Evolutionary conservation across 2,113 vertebrate genomes (phyloP), one percentile per base, ranked within the genome.

Genomic region (Neopipo cinnamomea): DNA sequence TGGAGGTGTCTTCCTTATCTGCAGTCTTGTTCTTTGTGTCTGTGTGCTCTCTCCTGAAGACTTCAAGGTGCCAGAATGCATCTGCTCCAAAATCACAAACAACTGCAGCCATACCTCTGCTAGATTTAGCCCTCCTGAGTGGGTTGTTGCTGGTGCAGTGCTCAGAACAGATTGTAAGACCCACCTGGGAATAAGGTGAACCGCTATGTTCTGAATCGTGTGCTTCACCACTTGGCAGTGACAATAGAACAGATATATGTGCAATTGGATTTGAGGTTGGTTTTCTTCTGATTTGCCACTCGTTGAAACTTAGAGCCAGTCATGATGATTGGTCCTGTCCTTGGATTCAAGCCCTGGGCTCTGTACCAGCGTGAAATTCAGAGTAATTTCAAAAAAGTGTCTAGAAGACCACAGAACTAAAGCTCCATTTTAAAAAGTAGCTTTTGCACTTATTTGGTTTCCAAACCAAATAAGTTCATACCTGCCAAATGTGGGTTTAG

Each of bases 301-400:
- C 78, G 33, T 46, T 95, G 93, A 81, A 94, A 91, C 91, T 91
- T 93, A 85, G 72, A 95, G 67, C 88, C 80, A 91, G 96, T 93
- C 76, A 63, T 55, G 66, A 84, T 95, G 94, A 96, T 93, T 92
- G 89, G 92, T 87, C 91, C 66, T 95, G 95, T 95, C 89, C 94
- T 95, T 96, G 96, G 96, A 97, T 91, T 86, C 65, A 65, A 86
- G 91, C 96, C 95, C 68, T 91, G 41, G 93, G 94, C 89, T 95
- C 55, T 11, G 50, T 88, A 94, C 88, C 95, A 96, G 72, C 59
- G n/a, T 3, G 7, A 93, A 86, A 91, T 83, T 83, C 63, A 83
- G 71, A 67, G 75, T 94, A 76, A 88, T 95, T 91, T 96, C 70
- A 59, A 61, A 88, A 94, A 95, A 35, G 86, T 95, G 72, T 94